Conservation (phyloP, 1,140 invertebrate species). For the Philotrypesis tridentata region DNA sequence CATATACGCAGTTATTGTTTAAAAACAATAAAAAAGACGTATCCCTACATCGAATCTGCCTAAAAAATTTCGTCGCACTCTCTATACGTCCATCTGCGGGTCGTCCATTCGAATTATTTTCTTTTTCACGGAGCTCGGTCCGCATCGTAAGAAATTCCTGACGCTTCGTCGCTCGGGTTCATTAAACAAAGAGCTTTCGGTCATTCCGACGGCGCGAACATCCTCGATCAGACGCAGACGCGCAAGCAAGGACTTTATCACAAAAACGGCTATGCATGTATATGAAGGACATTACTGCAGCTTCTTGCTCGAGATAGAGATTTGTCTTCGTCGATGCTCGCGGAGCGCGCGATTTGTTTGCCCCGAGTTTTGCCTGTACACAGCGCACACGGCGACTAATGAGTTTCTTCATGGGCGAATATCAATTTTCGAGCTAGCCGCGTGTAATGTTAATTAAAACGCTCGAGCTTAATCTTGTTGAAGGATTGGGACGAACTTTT, state of each 20-base stretch:
- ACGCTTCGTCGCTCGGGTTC: not conserved
- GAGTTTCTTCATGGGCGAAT: not conserved
- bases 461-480: not conserved
- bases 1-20: too few relatives aligned
- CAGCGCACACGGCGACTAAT: not conserved
- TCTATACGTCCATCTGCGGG: too few relatives aligned
- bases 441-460: not conserved
- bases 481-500: not conserved
- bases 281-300: not conserved
- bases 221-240: constrained; percentile 5
- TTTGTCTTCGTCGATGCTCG: not conserved
- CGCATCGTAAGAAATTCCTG: not conserved
- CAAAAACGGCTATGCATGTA: constrained; percentile 26
- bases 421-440: not conserved
- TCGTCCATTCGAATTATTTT: not conserved
- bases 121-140: not conserved
- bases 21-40: too few relatives aligned
- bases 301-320: not conserved
- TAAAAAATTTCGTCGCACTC: too few relatives aligned
- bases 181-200: constrained; percentile 37
- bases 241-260: constrained; percentile 32
- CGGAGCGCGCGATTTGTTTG: not conserved
- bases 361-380: not conserved
- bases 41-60: too few relatives aligned
- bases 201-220: not conserved